Conservation (phyloP, 1,140 invertebrate species). For the Drosophila leontia region DNA sequence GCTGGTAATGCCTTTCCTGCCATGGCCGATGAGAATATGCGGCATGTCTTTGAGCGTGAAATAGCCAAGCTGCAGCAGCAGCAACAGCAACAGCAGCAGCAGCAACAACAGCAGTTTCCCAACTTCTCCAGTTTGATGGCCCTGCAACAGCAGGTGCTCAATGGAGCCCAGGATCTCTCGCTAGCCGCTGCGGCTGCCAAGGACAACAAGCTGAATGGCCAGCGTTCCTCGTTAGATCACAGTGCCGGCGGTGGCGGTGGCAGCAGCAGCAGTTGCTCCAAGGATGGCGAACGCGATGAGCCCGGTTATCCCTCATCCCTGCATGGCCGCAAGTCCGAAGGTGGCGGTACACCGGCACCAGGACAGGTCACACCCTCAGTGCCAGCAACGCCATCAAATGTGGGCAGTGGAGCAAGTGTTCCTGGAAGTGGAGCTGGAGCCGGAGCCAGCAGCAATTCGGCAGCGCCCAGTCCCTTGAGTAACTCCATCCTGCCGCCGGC, state of each 20-base stretch:
- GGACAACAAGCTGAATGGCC: slow-evolving; percentile 87
- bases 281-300: slow-evolving; percentile 84
- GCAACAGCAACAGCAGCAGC: slow-evolving; percentile 85
- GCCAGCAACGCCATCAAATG: not conserved
- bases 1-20: slow-evolving; percentile 85
- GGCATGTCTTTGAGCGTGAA: slow-evolving; percentile 95
- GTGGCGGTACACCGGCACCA: slow-evolving; percentile 92
- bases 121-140: slow-evolving; percentile 88
- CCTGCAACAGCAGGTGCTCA: slow-evolving; percentile 89
- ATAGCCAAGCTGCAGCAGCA: slow-evolving; percentile 92
- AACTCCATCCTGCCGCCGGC: slow-evolving; percentile 93
- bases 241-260: slow-evolving; percentile 25
- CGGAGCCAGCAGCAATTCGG: slow-evolving; percentile 56
- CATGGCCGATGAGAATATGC: slow-evolving; percentile 90
- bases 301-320: slow-evolving; percentile 59
- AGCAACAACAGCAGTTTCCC: slow-evolving; percentile 86
- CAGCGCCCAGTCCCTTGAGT: slow-evolving; percentile 91
- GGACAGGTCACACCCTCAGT: slow-evolving; percentile 89
- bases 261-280: slow-evolving; percentile 67
- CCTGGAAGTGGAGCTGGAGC: slow-evolving; percentile 67
- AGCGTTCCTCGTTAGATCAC: slow-evolving; percentile 85
- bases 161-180: slow-evolving; percentile 92
- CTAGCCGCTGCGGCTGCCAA: slow-evolving; percentile 90
- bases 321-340: slow-evolving; percentile 60
- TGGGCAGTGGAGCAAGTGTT: not conserved